Conservation (phyloP, 2,113 vertebrate species). For the Gracilinanus agilis region DNA sequence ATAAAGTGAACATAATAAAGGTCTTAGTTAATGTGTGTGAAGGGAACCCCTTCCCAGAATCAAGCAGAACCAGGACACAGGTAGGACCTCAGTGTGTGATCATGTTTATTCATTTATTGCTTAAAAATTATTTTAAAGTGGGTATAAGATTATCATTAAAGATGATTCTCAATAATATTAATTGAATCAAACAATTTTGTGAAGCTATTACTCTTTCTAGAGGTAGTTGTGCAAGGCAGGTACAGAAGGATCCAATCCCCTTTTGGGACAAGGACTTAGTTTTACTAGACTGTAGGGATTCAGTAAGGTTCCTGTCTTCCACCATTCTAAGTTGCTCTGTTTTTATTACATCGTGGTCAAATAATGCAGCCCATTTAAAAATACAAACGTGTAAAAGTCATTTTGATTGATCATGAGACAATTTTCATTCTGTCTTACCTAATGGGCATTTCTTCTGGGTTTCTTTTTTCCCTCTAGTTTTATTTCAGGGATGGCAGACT, state of each 20-base stretch:
- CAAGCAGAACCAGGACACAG: no score
- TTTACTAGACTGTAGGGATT: background rate
- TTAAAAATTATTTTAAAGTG: background rate
- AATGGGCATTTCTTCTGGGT: slow-evolving; percentile 22
- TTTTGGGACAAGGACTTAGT: background rate
- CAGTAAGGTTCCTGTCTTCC: background rate
- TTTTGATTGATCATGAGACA: no score
- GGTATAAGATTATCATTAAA: background rate
- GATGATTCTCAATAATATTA: background rate
- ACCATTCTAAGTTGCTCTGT: background rate
- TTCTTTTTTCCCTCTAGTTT: slow-evolving; percentile 49
- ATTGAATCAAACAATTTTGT: background rate
- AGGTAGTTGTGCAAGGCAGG: slow-evolving; percentile 6
- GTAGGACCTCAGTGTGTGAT: no score
- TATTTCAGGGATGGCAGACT: background rate
- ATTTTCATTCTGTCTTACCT: background rate
- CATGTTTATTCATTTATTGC: background rate
- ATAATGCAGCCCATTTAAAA: slow-evolving; percentile 15
- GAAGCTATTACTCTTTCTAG: slow-evolving; percentile 14
- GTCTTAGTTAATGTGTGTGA: no score
- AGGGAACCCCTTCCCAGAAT: no score
- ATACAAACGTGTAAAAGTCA: background rate
- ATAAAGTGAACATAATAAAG: no score
- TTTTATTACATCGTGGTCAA: background rate
- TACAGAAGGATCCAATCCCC: background rate